These are phyloP conservation scores for Pandemis corylana DNA, from an alignment of 2,888 invertebrate genomes.

Conservation along the genomic window DNA sequence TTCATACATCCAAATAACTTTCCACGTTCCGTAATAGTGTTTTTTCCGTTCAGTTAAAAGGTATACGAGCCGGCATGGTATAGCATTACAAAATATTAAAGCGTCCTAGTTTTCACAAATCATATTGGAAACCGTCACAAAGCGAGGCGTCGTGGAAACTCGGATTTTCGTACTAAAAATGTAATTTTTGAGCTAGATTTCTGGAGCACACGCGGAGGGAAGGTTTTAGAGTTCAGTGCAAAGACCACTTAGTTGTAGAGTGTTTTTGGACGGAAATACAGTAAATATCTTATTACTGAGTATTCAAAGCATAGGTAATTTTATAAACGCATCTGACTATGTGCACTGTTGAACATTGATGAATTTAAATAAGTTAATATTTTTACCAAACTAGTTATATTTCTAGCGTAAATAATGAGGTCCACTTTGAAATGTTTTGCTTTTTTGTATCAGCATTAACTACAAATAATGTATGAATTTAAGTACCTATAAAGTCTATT, in stretches of 20 bases:
- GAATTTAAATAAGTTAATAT: too few species aligned
- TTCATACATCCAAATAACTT: neutral
- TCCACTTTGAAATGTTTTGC: too few species aligned
- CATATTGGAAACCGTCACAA: conserved; percentile 17
- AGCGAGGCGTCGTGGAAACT: conserved; percentile 13
- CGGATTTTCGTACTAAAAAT: conserved; percentile 10
- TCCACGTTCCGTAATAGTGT: neutral
- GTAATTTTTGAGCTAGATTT: neutral
- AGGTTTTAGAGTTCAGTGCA: too few species aligned
- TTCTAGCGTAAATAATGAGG: too few species aligned
- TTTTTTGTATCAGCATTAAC: too few species aligned
- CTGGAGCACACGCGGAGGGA: neutral
- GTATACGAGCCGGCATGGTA: neutral
- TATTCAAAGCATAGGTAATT: too few species aligned
- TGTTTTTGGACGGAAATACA: neutral
- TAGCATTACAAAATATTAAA: conserved; percentile 1
- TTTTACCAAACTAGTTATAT: too few species aligned
- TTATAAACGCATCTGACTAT: too few species aligned
- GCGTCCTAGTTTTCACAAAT: conserved; percentile 25
- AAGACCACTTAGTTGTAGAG: neutral
- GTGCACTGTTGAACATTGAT: too few species aligned
- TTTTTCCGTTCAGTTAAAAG: neutral
- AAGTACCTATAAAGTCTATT: too few species aligned
- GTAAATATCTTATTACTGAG: neutral
- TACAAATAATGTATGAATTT: too few species aligned